Evolutionary conservation across 2,888 invertebrate genomes (phyloP), one percentile per base, ranked within the genome.

Genomic region (Drosophila percnosoma): DNA sequence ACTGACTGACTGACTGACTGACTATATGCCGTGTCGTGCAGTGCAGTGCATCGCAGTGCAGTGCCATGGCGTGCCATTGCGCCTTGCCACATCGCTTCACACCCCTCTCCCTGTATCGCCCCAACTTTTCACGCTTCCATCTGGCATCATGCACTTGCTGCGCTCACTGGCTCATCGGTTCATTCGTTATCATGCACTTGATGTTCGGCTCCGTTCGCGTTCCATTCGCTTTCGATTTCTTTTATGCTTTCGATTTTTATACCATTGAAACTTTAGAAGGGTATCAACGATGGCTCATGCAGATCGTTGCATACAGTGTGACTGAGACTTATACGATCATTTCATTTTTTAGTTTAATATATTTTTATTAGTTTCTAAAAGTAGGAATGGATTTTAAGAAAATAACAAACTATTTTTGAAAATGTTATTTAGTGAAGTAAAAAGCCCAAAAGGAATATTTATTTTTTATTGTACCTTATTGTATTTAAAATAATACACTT

Each of bases 161-260:
- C 75, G 34, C 59, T 62, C 62, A 24, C 52, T 40, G 65, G 36
- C 67, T 62, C 72, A 69, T 60, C 65, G 83, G 80, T 73, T 87
- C 77, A 82, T 82, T 82, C 80, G 87, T 77, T 80, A 78, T 81
- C 81, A 79, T 87, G 87, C 87, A 90, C 90, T 88, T 88, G 88
- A 89, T 85, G 73, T 53, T 87, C 67, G 74, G 63, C 66, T 27
- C 51, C 48, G 60, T 70, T 79, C 76, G 60, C 63, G 61, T 54
- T 73, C 73, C 71, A 73, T 79, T 89, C 80, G 89, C 90, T 89
- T 88, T 88, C 87, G 90, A 87, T 90, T 88, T 88, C 87, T 82
- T 82, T 87, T 75, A 77, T 68, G 86, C 88, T 89, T 87, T 89
- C 86, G 86, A 77, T 89, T 89, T 87, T 82, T 34, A 82, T 87